These are phyloP conservation scores for Cottus gobio DNA, from an alignment of 2,113 vertebrate genomes.

Conservation along the genomic window DNA sequence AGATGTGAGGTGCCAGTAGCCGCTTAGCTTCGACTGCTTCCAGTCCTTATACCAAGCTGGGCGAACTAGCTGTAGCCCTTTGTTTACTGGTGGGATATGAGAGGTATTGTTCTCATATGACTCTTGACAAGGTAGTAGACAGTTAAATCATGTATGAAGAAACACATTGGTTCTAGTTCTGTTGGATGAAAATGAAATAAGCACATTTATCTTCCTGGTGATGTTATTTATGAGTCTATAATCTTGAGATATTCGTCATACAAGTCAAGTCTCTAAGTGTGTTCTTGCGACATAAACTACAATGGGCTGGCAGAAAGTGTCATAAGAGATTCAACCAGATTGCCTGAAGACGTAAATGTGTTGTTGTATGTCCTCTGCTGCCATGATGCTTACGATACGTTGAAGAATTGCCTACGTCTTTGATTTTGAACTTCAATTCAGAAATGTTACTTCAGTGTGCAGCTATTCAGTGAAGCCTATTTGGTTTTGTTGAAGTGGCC, in stretches of 20 bases:
- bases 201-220: neutral
- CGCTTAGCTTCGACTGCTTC: neutral
- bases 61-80: neutral
- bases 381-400: neutral
- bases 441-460: neutral
- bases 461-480: slow-evolving; percentile 38
- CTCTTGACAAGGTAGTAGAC: neutral
- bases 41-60: neutral
- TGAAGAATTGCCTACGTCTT: neutral
- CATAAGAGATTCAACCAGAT: neutral
- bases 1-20: neutral
- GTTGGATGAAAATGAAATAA: neutral
- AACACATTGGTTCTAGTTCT: neutral
- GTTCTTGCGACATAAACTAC: neutral
- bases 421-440: slow-evolving; percentile 4
- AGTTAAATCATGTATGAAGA: neutral
- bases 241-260: neutral
- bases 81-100: neutral
- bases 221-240: neutral
- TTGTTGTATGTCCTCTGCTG: neutral
- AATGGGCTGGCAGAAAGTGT: neutral
- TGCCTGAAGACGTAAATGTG: neutral
- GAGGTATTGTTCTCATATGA: neutral
- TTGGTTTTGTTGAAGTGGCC: slow-evolving; percentile 38
- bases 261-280: neutral